Evolutionary conservation across 2,888 invertebrate genomes (phyloP), one percentile per base, ranked within the genome.

Genomic region (Ethmia dodecea): DNA sequence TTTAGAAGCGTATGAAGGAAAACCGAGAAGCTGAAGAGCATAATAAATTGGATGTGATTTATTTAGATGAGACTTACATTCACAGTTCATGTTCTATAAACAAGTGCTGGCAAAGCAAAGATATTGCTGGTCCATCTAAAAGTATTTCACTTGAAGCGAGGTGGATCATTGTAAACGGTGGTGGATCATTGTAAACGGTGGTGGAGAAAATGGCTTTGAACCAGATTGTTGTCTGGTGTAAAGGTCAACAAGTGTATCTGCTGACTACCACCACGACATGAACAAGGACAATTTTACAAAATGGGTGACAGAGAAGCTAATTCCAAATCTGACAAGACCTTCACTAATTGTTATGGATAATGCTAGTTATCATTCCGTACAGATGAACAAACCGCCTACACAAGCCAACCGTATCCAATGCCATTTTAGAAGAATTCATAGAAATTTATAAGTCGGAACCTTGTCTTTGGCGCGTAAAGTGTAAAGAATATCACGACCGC

Each of bases 11-110:
- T 25, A 10, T 25, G 8, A 25, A 10, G 11, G 10, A 25, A 13
- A 42, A 43, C 25, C 13, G 46, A 22, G 20, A 41, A 27, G 37
- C 43, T 13, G 18, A 27, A 37, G 38, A 42, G 13, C 24, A 39
- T 5, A 16, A 31, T 37, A 43, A 49, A 40, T n/a, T n/a, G n/a
- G 10, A 47, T 24, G 45, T 53, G n/a, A 42, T 54, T 28, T 53
- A 51, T 40, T 32, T 54, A n/a, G 52, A 55, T 45, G 54, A 55
- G 30, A 55, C 49, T 29, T 53, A 55, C 49, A 29, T 53, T 13
- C 52, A 56, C 29, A 28, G 31, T 3, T 46, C 43, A 2, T 48
- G 45, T 28, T 50, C 45, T 32, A 13, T 47, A 11, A 43, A 36
- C 12, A 50, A 42, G 41, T 51, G 49, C 33, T 51, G 53, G 49